Evolutionary conservation across 2,888 invertebrate genomes (phyloP).

Genomic region (Drosophila borborema): DNA sequence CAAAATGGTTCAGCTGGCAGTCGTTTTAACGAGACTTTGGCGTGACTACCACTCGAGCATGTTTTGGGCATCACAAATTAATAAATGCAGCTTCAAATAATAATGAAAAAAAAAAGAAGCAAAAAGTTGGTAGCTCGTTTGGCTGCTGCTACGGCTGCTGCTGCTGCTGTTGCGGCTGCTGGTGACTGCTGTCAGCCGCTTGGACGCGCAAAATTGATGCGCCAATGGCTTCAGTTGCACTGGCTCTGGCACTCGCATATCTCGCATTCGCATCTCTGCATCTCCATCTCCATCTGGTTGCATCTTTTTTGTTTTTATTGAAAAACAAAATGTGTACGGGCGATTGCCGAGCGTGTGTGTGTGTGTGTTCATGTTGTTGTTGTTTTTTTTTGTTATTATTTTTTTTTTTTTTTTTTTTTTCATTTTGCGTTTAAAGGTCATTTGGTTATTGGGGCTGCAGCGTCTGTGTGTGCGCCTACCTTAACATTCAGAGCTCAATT

Average conservation of each 20-base stretch:
- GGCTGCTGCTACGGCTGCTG: neutral
- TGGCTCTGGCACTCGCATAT: slow-evolving; percentile 26
- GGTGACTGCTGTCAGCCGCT: slow-evolving; percentile 21
- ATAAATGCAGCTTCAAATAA: slow-evolving; percentile 54
- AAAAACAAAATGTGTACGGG: slow-evolving; percentile 54
- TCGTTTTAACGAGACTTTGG: slow-evolving; percentile 22
- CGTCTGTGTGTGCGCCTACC: slow-evolving; percentile 75
- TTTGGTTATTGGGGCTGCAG: slow-evolving; percentile 68
- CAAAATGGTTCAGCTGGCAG: slow-evolving; percentile 45
- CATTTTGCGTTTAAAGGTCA: slow-evolving; percentile 78
- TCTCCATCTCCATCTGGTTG: slow-evolving; percentile 42
- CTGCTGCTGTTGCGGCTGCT: slow-evolving; percentile 1
- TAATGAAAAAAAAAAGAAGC: slow-evolving; percentile 30
- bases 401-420: neutral
- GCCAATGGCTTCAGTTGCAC: slow-evolving; percentile 38
- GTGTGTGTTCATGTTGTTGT: slow-evolving; percentile 11
- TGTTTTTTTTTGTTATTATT: slow-evolving; percentile 8
- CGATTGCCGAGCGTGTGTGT: slow-evolving; percentile 44
- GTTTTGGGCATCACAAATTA: slow-evolving; percentile 59
- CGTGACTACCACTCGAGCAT: slow-evolving; percentile 57
- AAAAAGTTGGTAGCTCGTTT: slow-evolving; percentile 10
- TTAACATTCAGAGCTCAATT: slow-evolving; percentile 82
- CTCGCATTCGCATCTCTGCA: slow-evolving; percentile 36
- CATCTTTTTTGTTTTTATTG: slow-evolving; percentile 49
- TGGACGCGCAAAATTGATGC: slow-evolving; percentile 49